phyloP scores from a whole-genome alignment of 1,140 invertebrate species.

The Lepidostoma basale region DNA sequence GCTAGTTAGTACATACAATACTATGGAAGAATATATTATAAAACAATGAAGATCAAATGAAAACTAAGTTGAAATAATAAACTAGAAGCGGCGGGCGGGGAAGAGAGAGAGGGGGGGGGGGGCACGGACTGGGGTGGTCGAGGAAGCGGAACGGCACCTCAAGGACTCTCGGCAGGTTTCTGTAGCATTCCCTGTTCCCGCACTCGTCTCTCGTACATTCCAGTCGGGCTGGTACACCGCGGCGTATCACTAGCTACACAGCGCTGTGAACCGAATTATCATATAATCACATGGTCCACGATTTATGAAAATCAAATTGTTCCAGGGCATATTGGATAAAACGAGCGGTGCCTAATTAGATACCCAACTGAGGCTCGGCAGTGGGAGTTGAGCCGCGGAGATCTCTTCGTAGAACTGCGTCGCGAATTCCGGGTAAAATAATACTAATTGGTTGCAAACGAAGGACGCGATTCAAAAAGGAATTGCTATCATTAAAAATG shows the following conservation, averaged over 20 bases:
- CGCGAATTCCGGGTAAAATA: constrained; percentile 16
- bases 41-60: too few relatives aligned
- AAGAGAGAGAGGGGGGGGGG: not conserved
- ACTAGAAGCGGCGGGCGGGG: too few relatives aligned
- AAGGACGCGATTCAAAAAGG: constrained; percentile 14
- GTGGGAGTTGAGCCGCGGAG: constrained; percentile 9
- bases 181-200: constrained; percentile 1
- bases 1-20: too few relatives aligned
- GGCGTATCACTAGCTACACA: not conserved
- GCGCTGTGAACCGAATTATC: constrained; percentile 11
- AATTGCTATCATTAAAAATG: constrained; percentile 7
- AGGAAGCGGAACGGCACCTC: constrained; percentile 3
- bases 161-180: not conserved
- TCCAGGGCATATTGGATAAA: not conserved
- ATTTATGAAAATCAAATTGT: not conserved
- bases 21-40: too few relatives aligned
- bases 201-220: too few relatives aligned
- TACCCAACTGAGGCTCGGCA: not conserved
- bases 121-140: not conserved
- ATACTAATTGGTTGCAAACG: constrained; percentile 12
- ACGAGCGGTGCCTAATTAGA: constrained; percentile 1
- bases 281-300: constrained; percentile 1
- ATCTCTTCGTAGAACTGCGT: constrained; percentile 9
- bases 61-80: too few relatives aligned
- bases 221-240: not conserved